A percentile compares a stretch with the other conserved stretches of the same genome.
Conservation (phyloP, 1,140 invertebrate species). For the Panonychus citri region DNA sequence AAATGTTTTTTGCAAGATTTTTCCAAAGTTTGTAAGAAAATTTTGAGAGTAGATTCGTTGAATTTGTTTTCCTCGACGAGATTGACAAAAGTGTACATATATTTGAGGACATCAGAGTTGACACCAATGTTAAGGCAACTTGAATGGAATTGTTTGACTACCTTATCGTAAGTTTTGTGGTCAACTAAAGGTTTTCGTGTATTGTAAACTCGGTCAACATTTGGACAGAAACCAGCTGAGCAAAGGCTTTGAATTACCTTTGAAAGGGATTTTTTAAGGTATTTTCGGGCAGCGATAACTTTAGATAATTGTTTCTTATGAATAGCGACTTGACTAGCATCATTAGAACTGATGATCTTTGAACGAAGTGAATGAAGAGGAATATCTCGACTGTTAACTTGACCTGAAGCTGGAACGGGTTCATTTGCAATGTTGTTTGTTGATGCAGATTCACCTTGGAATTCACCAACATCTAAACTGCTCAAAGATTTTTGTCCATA, state of each 20-base stretch:
- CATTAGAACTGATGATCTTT: no score
- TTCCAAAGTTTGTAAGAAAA: no score
- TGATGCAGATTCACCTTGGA: not conserved
- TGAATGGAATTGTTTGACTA: not conserved
- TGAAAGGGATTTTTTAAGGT: not conserved
- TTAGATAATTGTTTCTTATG: not conserved
- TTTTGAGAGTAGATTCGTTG: no score
- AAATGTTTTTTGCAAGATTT: no score
- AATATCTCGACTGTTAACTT: not conserved
- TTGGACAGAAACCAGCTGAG: not conserved
- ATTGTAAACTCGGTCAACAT: not conserved
- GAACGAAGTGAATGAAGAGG: not conserved
- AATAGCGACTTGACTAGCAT: no score
- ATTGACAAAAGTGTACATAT: not conserved
- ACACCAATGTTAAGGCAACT: not conserved
- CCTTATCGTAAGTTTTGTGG: not conserved
- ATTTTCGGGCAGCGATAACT: not conserved
- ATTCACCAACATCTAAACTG: not conserved
- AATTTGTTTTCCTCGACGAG: no score
- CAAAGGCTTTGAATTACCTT: not conserved
- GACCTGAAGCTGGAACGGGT: not conserved
- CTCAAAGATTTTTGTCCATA: constrained; percentile 30
- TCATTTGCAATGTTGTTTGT: not conserved
- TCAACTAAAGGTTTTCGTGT: not conserved
- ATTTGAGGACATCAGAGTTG: not conserved